phyloP scores from a whole-genome alignment of 2,888 invertebrate genomes.

The Sesamia inferens region DNA sequence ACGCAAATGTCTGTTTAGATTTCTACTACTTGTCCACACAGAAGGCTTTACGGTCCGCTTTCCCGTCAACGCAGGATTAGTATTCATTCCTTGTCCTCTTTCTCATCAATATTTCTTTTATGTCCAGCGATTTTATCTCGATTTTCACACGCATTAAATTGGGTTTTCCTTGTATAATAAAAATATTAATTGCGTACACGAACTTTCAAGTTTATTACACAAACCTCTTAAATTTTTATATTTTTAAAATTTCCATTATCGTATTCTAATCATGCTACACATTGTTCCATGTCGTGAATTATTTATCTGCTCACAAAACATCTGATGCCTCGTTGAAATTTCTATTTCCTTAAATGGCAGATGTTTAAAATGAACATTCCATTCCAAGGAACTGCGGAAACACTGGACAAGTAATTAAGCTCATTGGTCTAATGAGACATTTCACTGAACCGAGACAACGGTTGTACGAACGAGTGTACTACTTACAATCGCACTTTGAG shows the following conservation, averaged over 20 bases:
- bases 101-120: slow-evolving; percentile 59
- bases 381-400: slow-evolving; percentile 54
- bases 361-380: slow-evolving; percentile 34
- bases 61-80: slow-evolving; percentile 53
- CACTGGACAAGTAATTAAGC: slow-evolving; percentile 72
- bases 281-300: slow-evolving; percentile 21
- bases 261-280: slow-evolving; percentile 21
- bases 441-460: slow-evolving; percentile 72
- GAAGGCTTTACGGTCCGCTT: slow-evolving; percentile 44
- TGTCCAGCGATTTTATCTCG: slow-evolving; percentile 45
- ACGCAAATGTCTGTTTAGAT: slow-evolving; percentile 30
- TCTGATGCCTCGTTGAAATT: slow-evolving; percentile 7
- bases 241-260: slow-evolving; percentile 11
- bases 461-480: slow-evolving; percentile 42
- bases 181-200: neutral
- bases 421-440: slow-evolving; percentile 76
- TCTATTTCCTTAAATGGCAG: slow-evolving; percentile 21
- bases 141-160: slow-evolving; percentile 23
- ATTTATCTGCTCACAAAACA: slow-evolving; percentile 11
- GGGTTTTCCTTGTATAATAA: slow-evolving; percentile 8
- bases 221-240: slow-evolving; percentile 6
- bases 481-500: slow-evolving; percentile 55
- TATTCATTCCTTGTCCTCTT: slow-evolving; percentile 52
- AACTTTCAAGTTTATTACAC: neutral
- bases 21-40: slow-evolving; percentile 37